Evolutionary conservation across 2,113 vertebrate genomes (phyloP), one percentile per base, ranked within the genome.

Genomic region (Lepus americanus): DNA sequence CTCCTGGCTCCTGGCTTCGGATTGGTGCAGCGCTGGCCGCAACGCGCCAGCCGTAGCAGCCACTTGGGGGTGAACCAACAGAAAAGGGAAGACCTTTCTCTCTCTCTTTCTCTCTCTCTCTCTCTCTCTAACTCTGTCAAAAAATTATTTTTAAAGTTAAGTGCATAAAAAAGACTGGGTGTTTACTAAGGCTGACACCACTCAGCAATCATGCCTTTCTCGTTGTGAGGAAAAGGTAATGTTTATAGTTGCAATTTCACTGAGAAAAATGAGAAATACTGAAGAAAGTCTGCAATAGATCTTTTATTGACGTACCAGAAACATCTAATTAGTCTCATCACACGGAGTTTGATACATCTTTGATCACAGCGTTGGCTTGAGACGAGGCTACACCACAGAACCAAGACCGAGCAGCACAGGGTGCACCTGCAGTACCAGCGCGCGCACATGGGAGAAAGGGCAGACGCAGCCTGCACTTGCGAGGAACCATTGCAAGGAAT

Each of bases 271-370:
- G 9, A 49, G 33, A 72, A 63, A 6, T 22, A 31, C 39, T 25
- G 31, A 1, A 9, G 22, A 84, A 93, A 27, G 86, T 31, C 67
- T 78, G 69, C 23, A 49, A 14, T 36, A 33, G 13, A 80, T 78
- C 66, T 72, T 96, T 95, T 94, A 96, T 91, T 95, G 83, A 73
- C 39, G 3, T 72, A 64, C 64, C 39, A 76, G 55, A 63, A 90
- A 88, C 55, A 66, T 59, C 70, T 89, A 23, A 76, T 49, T 16
- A 16, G 23, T 70, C 59, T 31, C 53, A 16, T 33, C 36, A 72
- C 44, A 23, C 17, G 53, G 9, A 39, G 7, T 82, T 51, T 79
- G 39, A 67, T 31, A 92, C 25, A 5, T 64, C 66, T 84, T 76
- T 76, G 73, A 36, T 64, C 55, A 78, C 25, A 31, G 22, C 0